Percentiles rank a stretch among this genome's conserved stretches.
Evolutionary conservation across 2,888 invertebrate species (phyloP).

Genomic region (Ochlodes sylvanus): DNA sequence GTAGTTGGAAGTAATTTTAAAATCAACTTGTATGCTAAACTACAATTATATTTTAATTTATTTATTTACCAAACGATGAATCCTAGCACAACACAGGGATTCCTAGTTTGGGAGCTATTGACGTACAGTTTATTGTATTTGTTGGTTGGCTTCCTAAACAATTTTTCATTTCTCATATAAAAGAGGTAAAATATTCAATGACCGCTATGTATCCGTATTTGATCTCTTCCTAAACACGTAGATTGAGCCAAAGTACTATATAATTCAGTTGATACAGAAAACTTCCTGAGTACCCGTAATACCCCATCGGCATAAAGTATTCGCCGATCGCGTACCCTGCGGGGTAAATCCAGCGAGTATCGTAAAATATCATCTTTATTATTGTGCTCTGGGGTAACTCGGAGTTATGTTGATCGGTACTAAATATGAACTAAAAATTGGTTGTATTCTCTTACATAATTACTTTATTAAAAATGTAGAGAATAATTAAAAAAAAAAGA

Average conservation of each 20-base stretch:
- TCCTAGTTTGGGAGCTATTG: no score
- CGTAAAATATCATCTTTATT: constrained; percentile 70
- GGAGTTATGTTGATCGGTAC: constrained; percentile 38
- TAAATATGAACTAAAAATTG: constrained; percentile 15
- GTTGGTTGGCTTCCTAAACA: no score
- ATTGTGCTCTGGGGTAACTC: constrained; percentile 54
- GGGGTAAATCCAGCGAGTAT: constrained; percentile 51
- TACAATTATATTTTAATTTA: no score
- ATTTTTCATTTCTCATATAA: no score
- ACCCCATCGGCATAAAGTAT: constrained; percentile 48
- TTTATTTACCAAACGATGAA: no score
- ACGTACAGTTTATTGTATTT: no score
- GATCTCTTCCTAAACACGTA: constrained; percentile 1
- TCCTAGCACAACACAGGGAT: no score
- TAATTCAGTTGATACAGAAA: constrained; percentile 14
- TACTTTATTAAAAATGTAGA: no score
- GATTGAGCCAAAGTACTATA: background rate
- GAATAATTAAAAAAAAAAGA: no score
- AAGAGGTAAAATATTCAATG: background rate
- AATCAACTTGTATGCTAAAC: no score
- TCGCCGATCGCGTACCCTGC: constrained; percentile 53
- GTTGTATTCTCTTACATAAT: no score
- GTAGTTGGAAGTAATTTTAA: no score
- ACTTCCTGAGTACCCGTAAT: constrained; percentile 6
- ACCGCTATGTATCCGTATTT: background rate